These are phyloP conservation scores for Neomicropteryx cornuta DNA, from an alignment of 1,140 invertebrate genomes.

Conservation along the genomic window DNA sequence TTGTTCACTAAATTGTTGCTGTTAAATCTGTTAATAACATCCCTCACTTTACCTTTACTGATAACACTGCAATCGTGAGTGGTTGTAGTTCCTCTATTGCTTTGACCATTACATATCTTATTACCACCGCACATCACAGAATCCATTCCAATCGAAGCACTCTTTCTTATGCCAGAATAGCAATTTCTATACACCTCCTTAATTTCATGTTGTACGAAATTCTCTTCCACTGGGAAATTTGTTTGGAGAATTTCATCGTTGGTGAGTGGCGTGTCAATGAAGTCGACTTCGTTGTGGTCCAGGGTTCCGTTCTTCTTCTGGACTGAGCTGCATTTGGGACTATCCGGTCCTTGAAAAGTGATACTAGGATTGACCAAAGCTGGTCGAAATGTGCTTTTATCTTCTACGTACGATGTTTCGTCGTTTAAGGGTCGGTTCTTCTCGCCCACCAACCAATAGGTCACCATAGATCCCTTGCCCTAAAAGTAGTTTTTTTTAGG, in stretches of 20 bases:
- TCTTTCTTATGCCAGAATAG: constrained; percentile 29
- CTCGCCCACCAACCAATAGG: constrained; percentile 81
- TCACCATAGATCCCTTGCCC: constrained; percentile 80
- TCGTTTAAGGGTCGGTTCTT: constrained; percentile 14
- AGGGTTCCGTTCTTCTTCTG: constrained; percentile 29
- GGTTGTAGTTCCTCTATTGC: constrained; percentile 27
- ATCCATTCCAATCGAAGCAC: constrained; percentile 26
- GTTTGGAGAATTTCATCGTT: constrained; percentile 13
- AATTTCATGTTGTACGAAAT: constrained; percentile 35
- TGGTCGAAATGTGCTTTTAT: constrained; percentile 14
- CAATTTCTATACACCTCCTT: constrained; percentile 32
- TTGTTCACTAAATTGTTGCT: no score
- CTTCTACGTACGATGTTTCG: constrained; percentile 10
- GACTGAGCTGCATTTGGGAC: constrained; percentile 29
- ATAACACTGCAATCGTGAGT: constrained; percentile 35
- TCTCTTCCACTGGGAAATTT: constrained; percentile 26
- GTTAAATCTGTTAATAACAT: constrained; percentile 36
- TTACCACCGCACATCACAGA: constrained; percentile 14
- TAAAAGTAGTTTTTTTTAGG: no score
- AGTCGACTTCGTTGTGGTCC: constrained; percentile 27
- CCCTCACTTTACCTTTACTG: constrained; percentile 36
- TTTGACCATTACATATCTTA: constrained; percentile 26
- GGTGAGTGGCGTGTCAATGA: constrained; percentile 21
- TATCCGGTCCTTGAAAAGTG: constrained; percentile 34
- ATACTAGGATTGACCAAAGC: constrained; percentile 27